Evolutionary conservation across 2,113 vertebrate genomes (phyloP).

Genomic region (Forbesichthys agassizii): DNA sequence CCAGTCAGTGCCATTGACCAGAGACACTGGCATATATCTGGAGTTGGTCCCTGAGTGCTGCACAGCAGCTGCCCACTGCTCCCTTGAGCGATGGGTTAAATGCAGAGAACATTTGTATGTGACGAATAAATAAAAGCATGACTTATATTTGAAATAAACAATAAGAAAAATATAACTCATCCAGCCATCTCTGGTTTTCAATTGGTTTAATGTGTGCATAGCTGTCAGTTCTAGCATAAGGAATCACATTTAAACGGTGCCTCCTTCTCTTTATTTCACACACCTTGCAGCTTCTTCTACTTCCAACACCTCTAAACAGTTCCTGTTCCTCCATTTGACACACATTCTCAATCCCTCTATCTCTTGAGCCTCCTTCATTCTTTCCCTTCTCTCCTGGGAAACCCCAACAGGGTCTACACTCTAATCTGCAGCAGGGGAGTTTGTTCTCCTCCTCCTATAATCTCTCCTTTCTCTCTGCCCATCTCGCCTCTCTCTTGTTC

Average conservation of each 20-base stretch:
- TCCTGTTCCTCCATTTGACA: background rate
- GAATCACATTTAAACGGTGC: background rate
- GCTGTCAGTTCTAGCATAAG: background rate
- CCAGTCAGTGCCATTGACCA: too few relatives aligned
- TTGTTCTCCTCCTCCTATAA: background rate
- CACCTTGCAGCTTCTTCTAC: too few relatives aligned
- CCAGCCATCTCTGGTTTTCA: slow-evolving; percentile 30
- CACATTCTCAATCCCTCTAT: background rate
- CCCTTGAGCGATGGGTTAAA: too few relatives aligned
- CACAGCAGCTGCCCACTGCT: too few relatives aligned
- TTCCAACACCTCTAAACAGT: background rate
- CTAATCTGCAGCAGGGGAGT: too few relatives aligned
- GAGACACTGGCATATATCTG: too few relatives aligned
- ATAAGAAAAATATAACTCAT: slow-evolving; percentile 1
- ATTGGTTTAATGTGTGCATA: background rate
- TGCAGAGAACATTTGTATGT: too few relatives aligned
- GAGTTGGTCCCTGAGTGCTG: too few relatives aligned
- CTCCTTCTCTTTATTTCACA: background rate
- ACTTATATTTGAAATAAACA: slow-evolving; percentile 67
- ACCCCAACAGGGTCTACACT: too few relatives aligned
- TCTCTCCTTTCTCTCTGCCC: background rate
- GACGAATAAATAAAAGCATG: slow-evolving; percentile 30
- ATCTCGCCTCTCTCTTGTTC: background rate
- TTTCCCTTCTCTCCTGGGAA: too few relatives aligned
- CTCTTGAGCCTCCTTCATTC: too few relatives aligned